phyloP scores from a whole-genome alignment of 2,888 invertebrate genomes.

The Mimachlamys varia region DNA sequence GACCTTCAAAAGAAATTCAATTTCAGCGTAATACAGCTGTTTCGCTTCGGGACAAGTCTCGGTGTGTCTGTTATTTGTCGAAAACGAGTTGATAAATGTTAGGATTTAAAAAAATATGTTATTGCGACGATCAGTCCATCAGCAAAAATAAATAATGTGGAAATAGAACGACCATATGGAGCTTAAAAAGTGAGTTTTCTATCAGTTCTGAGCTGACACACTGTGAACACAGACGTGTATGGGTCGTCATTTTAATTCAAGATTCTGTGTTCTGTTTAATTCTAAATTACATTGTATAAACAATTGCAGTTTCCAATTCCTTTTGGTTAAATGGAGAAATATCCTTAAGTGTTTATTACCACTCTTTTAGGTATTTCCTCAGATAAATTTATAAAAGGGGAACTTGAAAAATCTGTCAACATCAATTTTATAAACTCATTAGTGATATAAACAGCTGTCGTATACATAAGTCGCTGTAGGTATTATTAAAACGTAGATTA shows the following conservation, averaged over 20 bases:
- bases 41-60: background rate
- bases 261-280: background rate
- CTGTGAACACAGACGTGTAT: background rate
- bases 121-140: background rate
- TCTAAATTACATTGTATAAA: background rate
- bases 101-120: background rate
- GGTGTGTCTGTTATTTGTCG: background rate
- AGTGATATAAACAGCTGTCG: too few relatives aligned
- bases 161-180: background rate
- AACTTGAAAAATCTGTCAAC: too few relatives aligned
- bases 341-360: too few relatives aligned
- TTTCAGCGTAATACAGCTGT: background rate
- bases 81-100: background rate
- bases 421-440: too few relatives aligned
- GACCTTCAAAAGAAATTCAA: conserved; percentile 17
- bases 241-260: background rate
- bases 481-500: too few relatives aligned
- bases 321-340: too few relatives aligned
- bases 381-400: too few relatives aligned
- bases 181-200: background rate
- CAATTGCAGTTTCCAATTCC: too few relatives aligned
- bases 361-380: too few relatives aligned
- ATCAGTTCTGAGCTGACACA: background rate
- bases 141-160: background rate
- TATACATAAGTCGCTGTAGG: too few relatives aligned